Conservation (phyloP, 2,888 invertebrate species). For the Athalia rosae region DNA sequence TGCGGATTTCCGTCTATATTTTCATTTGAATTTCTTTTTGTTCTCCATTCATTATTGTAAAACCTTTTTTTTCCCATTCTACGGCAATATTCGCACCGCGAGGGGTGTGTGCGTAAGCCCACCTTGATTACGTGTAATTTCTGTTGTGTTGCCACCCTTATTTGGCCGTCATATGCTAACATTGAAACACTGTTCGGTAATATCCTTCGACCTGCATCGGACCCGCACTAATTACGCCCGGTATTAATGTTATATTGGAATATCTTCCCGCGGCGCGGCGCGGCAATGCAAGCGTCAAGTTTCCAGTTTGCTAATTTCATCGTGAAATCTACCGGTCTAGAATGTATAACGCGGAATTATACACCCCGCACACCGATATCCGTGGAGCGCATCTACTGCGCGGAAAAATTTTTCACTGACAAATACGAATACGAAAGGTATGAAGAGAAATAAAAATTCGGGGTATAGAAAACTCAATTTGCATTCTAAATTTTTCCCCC, state of each 20-base stretch:
- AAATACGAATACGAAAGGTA: neutral
- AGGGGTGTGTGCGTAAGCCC: no score
- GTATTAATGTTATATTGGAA: constrained; percentile 16
- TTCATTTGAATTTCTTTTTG: neutral
- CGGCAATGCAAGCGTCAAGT: neutral
- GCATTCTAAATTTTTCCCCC: neutral
- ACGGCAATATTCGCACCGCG: no score
- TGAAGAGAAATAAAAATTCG: neutral
- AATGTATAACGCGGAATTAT: no score
- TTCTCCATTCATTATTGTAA: no score
- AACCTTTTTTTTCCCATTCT: neutral
- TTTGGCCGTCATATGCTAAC: neutral
- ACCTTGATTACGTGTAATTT: neutral
- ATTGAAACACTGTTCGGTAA: constrained; percentile 12
- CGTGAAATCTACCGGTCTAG: neutral
- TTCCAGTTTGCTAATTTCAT: neutral
- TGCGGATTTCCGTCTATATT: neutral
- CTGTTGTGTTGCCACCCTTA: neutral
- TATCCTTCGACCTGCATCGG: neutral
- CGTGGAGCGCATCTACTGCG: neutral
- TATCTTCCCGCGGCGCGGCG: constrained; percentile 1
- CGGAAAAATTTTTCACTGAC: no score
- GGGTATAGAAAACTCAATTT: neutral
- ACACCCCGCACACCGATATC: neutral
- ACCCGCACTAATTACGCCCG: constrained; percentile 11